These are phyloP conservation scores for Spinus olivaceus DNA, from an alignment of 2,797 vertebrate species.

Conservation along the genomic window DNA sequence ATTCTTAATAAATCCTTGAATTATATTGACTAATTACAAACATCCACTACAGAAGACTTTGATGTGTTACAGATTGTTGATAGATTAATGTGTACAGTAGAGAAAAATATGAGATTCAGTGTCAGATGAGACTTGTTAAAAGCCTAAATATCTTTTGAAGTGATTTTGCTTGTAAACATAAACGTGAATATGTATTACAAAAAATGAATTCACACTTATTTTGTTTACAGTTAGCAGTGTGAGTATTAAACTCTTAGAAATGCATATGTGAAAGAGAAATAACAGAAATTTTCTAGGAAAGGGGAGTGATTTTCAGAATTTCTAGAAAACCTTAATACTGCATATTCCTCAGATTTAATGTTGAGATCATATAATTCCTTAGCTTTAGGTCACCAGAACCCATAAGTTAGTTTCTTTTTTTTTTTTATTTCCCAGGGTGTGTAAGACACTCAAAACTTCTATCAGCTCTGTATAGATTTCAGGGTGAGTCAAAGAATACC, in stretches of 20 bases:
- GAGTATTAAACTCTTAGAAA: neutral
- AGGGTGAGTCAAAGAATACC: neutral
- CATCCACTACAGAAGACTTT: neutral
- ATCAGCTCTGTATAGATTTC: neutral
- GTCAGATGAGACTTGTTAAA: neutral
- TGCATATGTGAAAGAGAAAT: neutral
- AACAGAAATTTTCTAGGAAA: neutral
- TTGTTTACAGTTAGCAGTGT: neutral
- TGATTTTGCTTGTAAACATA: neutral
- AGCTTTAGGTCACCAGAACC: neutral
- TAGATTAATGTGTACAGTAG: neutral
- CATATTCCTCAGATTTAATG: neutral
- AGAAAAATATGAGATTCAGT: neutral
- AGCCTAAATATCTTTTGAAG: neutral
- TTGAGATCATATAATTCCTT: neutral
- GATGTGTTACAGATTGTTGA: neutral
- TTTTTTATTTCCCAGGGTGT: neutral
- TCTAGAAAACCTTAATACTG: neutral
- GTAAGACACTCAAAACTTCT: neutral
- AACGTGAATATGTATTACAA: neutral
- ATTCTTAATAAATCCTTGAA: neutral
- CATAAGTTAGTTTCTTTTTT: accelerated
- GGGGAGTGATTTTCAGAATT: neutral
- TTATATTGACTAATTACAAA: neutral
- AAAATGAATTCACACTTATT: neutral